phyloP scores from a whole-genome alignment of 1,140 invertebrate genomes.

The Chlorops oryzae region DNA sequence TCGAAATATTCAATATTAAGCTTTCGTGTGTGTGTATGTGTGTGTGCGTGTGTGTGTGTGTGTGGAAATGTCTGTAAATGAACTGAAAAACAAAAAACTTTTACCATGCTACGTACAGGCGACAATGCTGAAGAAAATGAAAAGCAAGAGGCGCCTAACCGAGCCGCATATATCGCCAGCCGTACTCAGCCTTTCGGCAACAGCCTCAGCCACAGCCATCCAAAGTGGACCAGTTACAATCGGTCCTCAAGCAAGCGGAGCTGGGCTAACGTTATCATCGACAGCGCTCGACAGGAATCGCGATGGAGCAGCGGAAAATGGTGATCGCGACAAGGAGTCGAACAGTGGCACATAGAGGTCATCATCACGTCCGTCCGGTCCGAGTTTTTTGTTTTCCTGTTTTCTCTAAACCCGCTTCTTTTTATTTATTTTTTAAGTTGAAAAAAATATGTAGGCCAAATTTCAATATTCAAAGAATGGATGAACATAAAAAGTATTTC shows the following conservation, averaged over 20 bases:
- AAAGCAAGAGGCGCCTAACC: constrained; percentile 87
- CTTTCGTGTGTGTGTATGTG: constrained; percentile 15
- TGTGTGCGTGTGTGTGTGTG: constrained; percentile 27
- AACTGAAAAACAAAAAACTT: no score
- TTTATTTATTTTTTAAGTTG: no score
- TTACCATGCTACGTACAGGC: no score
- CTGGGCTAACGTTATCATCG: constrained; percentile 10
- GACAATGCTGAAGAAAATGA: constrained; percentile 75
- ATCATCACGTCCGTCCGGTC: constrained; percentile 41
- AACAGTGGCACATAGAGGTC: constrained; percentile 31
- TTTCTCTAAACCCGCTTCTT: constrained; percentile 37
- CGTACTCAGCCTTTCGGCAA: constrained; percentile 31
- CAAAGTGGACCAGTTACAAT: constrained; percentile 53
- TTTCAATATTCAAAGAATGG: no score
- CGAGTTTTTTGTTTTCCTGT: constrained; percentile 46
- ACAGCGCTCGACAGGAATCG: constrained; percentile 16
- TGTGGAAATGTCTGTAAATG: constrained; percentile 39
- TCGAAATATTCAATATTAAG: no score
- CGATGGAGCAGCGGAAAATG: constrained; percentile 33
- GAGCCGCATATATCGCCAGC: constrained; percentile 71
- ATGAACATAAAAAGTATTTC: no score
- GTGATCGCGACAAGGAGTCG: constrained; percentile 33
- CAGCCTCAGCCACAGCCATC: constrained; percentile 16
- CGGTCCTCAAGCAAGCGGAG: constrained; percentile 35
- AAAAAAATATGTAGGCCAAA: no score